Evolutionary conservation across 1,140 invertebrate species (phyloP), one percentile per base, ranked within the genome.

Genomic region (Colletes latitarsis): DNA sequence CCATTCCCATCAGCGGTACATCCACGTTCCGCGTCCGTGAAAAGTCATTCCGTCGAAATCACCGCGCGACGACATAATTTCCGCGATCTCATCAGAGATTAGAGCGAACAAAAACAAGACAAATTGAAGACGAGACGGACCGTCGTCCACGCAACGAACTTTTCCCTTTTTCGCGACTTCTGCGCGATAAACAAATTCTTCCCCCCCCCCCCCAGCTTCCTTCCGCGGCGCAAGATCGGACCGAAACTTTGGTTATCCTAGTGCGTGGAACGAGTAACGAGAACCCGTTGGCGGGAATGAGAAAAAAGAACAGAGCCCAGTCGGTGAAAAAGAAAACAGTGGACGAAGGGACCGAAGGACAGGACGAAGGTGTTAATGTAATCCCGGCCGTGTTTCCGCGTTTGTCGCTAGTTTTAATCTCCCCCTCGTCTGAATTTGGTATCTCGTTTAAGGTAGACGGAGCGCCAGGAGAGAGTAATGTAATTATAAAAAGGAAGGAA

Each of bases 331-430:
- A 19, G 63, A 12, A 52, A 17, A 4, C 2, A 15, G 10, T 10
- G 1, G 19, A 9, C 10, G 43, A 43, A 41, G 30, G 69, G n/a
- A 14, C 53, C 9, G 30, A 46, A 55, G 15, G 14, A 15, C 14
- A n/a, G 17, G 17, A 41, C 17, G 55, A 41, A 46, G 71, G 85
- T 62, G 72, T 73, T 83, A 60, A 86, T 80, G 70, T 58, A 55
- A 46, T 83, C 77, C 30, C 62, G 68, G 5, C 19, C 66, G 41
- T 55, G 58, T 81, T 83, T 83, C 73, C 86, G 64, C 60, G 77
- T 88, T 88, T 86, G 86, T 86, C 83, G 69, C 81, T 73, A 70
- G 70, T 86, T 88, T 88, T 84, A 88, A 88, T 88, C 87, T 88
- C 67, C 75, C 74, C 43, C 41, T 49, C 52, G 53, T 30, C 19